Base-by-base conservation (phyloP, 2,888 invertebrate genomes). In the Salpingus planirostris region DNA sequence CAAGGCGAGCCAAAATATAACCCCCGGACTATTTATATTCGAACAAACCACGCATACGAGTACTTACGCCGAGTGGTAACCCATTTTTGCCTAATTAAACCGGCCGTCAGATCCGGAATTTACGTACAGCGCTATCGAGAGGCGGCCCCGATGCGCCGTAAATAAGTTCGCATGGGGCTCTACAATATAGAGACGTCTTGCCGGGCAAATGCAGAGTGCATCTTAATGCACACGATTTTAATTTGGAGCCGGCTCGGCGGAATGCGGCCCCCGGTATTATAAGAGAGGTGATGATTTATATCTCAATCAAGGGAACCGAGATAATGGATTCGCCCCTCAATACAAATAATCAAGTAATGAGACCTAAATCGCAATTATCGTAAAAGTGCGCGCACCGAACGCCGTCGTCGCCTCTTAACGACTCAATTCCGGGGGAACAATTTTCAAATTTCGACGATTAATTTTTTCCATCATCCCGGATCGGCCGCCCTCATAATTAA, bases 241-340 rank as follows among this genome's bases (percentile, higher is more conserved):
- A 46, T 46, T 43, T 38, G 31, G 38, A 34, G 15, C 29, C 27
- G 35, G 45, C 30, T 44, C 49, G 47, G 36, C 33, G 54, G 54
- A 54, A 55, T 55, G 50, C 46, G 27, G 45, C 36, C 44, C 47
- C 48, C 44, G 47, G 44, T n/a, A n/a, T n/a, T n/a, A n/a, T n/a
- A n/a, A n/a, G 38, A 51, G 11, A 23, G 51, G 50, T 52, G 54
- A 55, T 59, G 59, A 59, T 59, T 58, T 58, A 58, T 58, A 47
- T 55, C 59, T 57, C 55, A 55, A 59, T 59, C 57, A 55, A 52
- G 52, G 36, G 40, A 36, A 40, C 33, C 48, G 40, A 44, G 42
- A 50, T 50, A 50, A 49, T 52, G 54, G 51, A 52, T 50, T 50
- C 45, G 42, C 49, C 49, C 52, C 49, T 47, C 50, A 42, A 49